Conservation (phyloP, 1,140 invertebrate genomes). For the Cardiocondyla obscurior region DNA sequence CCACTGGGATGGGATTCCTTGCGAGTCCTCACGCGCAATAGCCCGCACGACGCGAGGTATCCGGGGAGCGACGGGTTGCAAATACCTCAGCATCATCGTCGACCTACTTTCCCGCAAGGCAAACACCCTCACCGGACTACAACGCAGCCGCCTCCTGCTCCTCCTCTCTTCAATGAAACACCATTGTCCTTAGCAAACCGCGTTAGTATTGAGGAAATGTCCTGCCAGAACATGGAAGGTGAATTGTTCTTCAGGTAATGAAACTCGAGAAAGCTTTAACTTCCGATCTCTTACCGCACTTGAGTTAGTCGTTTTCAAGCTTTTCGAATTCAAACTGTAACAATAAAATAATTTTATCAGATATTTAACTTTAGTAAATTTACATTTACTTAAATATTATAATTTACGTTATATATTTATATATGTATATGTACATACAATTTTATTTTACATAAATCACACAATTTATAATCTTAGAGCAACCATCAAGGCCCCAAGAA, state of each 20-base stretch:
- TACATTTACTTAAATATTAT: background rate
- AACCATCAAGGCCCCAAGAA: constrained; percentile 62
- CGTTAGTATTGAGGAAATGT: constrained; percentile 67
- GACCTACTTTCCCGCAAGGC: constrained; percentile 25
- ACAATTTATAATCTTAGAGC: constrained; percentile 10
- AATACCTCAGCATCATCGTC: constrained; percentile 15
- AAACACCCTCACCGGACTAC: constrained; percentile 10
- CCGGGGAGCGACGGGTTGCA: background rate
- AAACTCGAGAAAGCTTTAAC: background rate
- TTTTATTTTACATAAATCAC: background rate
- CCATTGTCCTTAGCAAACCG: background rate
- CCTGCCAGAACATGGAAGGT: constrained; percentile 71
- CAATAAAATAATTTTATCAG: background rate
- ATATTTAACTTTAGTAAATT: background rate
- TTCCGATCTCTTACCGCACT: background rate
- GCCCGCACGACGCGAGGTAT: constrained; percentile 16
- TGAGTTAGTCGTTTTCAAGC: background rate
- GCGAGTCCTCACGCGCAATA: constrained; percentile 14
- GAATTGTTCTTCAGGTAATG: constrained; percentile 73
- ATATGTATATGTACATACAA: background rate
- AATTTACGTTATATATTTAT: background rate
- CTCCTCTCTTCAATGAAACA: background rate
- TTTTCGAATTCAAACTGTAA: constrained; percentile 4
- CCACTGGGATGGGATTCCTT: constrained; percentile 34
- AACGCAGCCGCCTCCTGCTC: background rate